Conservation (phyloP, 37 sponge, comb jelly and placozoan species). For the Spongia lamella region DNA sequence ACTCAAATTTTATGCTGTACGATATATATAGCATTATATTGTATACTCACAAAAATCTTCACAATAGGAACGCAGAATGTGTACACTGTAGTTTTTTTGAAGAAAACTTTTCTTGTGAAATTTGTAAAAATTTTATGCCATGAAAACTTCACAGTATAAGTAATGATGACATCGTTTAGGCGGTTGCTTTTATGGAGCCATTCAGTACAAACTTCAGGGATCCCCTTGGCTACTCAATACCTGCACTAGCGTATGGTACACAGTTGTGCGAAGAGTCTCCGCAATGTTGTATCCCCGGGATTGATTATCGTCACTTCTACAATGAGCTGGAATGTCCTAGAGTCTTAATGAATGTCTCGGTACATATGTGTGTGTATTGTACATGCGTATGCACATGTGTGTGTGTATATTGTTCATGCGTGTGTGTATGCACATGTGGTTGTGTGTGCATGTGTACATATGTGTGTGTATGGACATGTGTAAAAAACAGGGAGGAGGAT, state of each 20-base stretch:
- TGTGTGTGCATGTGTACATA: slow-evolving; percentile 25
- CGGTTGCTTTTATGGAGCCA: slow-evolving; percentile 61
- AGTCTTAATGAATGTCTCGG: slow-evolving; percentile 55
- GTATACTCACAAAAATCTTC: no score
- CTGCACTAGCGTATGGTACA: slow-evolving; percentile 53
- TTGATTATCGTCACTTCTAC: slow-evolving; percentile 56
- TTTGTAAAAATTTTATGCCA: neutral
- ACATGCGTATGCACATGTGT: no score
- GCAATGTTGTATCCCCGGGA: slow-evolving; percentile 26
- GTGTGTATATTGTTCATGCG: slow-evolving; percentile 14
- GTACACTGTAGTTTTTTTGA: no score
- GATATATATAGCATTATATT: no score
- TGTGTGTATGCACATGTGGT: no score
- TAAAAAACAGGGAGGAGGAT: no score
- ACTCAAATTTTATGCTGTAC: no score
- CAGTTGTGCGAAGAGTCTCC: slow-evolving; percentile 45
- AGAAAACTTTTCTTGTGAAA: neutral
- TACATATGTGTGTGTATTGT: slow-evolving; percentile 34
- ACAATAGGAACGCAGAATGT: no score
- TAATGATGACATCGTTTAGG: slow-evolving; percentile 13
- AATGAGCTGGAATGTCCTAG: slow-evolving; percentile 41
- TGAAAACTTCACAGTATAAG: neutral
- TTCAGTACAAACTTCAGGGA: slow-evolving; percentile 28
- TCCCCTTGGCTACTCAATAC: slow-evolving; percentile 39
- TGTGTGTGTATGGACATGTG: no score